These are phyloP conservation scores for Chrysina gloriosa DNA, from an alignment of 2,888 invertebrate genomes.

Conservation along the genomic window DNA sequence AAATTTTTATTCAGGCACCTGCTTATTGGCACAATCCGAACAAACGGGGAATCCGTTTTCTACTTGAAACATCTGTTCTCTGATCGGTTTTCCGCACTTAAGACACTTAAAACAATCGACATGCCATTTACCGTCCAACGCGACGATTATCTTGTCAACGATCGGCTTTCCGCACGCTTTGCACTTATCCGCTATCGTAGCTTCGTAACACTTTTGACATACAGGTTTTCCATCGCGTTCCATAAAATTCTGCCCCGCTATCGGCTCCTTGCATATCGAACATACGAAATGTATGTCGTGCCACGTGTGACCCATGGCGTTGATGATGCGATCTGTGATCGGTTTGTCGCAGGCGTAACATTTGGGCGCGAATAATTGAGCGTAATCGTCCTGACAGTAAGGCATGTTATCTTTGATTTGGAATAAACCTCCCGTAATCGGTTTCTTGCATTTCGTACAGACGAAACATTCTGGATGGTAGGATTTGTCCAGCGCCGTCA, in stretches of 20 bases:
- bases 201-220: slow-evolving; percentile 86
- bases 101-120: slow-evolving; percentile 95
- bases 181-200: slow-evolving; percentile 90
- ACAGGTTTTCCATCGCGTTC: slow-evolving; percentile 87
- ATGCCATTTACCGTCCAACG: slow-evolving; percentile 94
- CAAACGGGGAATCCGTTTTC: slow-evolving; percentile 40
- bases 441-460: slow-evolving; percentile 88
- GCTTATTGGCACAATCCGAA: slow-evolving; percentile 29
- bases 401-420: slow-evolving; percentile 89
- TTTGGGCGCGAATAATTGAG: slow-evolving; percentile 86
- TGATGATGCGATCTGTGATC: slow-evolving; percentile 86
- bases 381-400: slow-evolving; percentile 89
- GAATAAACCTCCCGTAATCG: slow-evolving; percentile 91
- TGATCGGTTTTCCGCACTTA: slow-evolving; percentile 53
- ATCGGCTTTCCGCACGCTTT: slow-evolving; percentile 72
- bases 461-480: slow-evolving; percentile 97
- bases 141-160: slow-evolving; percentile 83
- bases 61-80: slow-evolving; percentile 64
- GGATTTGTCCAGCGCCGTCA: slow-evolving; percentile 90
- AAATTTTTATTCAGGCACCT: no score
- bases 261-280: slow-evolving; percentile 82
- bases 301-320: slow-evolving; percentile 90
- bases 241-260: slow-evolving; percentile 90
- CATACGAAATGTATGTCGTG: slow-evolving; percentile 94
- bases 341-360: slow-evolving; percentile 90